These are phyloP conservation scores for Tapirus terrestris DNA, from an alignment of 2,113 vertebrate genomes.

Conservation along the genomic window DNA sequence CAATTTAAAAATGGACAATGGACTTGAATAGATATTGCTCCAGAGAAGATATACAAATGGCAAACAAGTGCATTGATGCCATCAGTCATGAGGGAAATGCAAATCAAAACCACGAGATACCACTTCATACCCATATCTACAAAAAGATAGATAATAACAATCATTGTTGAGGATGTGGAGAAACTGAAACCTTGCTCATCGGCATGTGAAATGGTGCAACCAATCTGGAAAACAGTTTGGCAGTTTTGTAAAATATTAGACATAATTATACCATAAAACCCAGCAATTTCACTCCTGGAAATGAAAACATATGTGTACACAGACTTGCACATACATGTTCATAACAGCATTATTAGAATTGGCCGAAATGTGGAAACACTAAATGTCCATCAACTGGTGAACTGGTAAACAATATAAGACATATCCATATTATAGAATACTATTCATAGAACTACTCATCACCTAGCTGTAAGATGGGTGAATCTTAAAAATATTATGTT, in stretches of 20 bases:
- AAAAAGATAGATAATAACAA: background rate
- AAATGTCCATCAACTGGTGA: background rate
- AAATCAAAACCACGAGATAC: background rate
- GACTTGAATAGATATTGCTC: background rate
- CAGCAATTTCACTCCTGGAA: background rate
- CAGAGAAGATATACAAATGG: background rate
- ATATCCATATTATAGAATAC: background rate
- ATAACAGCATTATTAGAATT: background rate
- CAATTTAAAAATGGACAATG: background rate
- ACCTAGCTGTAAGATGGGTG: background rate
- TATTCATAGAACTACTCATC: background rate
- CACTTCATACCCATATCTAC: background rate
- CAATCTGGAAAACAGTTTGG: background rate
- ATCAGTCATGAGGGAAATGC: background rate
- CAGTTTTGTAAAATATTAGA: background rate
- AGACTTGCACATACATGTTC: too few relatives aligned
- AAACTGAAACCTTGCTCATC: background rate
- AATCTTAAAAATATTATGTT: background rate
- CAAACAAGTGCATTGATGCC: background rate
- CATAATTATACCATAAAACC: background rate
- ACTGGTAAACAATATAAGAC: background rate
- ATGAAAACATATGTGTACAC: background rate
- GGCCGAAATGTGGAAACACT: background rate
- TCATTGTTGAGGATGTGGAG: background rate
- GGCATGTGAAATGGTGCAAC: background rate